Base-by-base conservation (phyloP, 1,140 invertebrate species). In the Potamilus streckersoni region DNA sequence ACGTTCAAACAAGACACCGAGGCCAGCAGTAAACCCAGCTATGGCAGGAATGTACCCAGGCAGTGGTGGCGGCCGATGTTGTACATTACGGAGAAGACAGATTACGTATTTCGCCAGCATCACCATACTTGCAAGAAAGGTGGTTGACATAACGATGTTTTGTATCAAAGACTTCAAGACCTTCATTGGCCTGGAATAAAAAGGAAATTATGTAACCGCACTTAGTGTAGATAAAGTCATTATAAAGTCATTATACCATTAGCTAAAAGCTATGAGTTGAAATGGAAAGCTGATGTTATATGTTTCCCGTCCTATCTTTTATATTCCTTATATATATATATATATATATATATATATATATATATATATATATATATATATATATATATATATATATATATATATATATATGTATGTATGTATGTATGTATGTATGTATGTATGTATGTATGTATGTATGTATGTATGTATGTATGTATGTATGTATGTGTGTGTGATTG, bases 41-140 rank as follows among this genome's bases (percentile, higher is more conserved):
- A 79, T n/a, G 15, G 67, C 70, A 1, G 86, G 86, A 56, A 87
- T 81, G 65, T 78, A 83, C n/a, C 63, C 27, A 11, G 83, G 67
- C 17, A 84, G 31, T 12, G 85, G 86, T 4, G 86, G 85, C 0
- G 85, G 82, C 13, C 67, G 65, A 14, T 79, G 68, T 6, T 63
- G 62, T 14, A 78, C 17, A 73, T 85, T 83, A n/a, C 86, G 74
- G 13, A 86, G 72, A 0, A 86, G 60, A 78, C 86, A 87, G 38
- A 87, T 82, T 17, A 75, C 76, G 57, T 84, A 84, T 64, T 86
- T 87, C 19, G 85, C 85, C 62, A 86, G 19, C 76, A 82, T 80
- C 12, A 85, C 83, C 85, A 86, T 87, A 11, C 82, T 73, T 38
- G 82, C 76, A 19, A 87, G 80, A 75, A 86, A 87, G 13, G 82